A percentile compares a stretch with the other conserved stretches of the same genome.
Conservation (phyloP, 2,888 invertebrate genomes). For the Pammene aurita region DNA sequence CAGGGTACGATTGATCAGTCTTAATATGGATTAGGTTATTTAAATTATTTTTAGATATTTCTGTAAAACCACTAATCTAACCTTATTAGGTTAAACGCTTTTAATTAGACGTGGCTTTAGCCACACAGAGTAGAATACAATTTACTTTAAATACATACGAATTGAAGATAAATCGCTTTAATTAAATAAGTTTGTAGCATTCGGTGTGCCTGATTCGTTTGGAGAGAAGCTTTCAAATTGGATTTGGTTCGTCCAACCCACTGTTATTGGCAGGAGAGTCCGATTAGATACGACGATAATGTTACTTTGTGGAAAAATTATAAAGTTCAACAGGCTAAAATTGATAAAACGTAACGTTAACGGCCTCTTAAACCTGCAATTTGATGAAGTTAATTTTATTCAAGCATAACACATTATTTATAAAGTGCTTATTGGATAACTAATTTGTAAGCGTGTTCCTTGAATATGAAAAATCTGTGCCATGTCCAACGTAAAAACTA, state of each 20-base stretch:
- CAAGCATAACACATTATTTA: no score
- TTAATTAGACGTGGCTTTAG: constrained; percentile 6
- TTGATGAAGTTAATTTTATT: background rate
- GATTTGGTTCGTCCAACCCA: constrained; percentile 4
- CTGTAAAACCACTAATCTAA: no score
- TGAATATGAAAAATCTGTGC: no score
- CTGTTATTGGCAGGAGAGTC: constrained; percentile 6
- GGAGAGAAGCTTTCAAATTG: constrained; percentile 8
- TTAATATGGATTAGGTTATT: no score
- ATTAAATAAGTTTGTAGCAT: constrained; percentile 30
- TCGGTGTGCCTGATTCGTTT: constrained; percentile 19
- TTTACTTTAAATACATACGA: constrained; percentile 33
- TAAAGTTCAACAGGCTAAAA: background rate
- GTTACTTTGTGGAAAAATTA: background rate
- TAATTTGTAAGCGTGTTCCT: no score
- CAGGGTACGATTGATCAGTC: no score
- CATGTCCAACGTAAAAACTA: no score
- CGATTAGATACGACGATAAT: background rate
- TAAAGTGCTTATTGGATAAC: no score
- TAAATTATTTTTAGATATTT: background rate
- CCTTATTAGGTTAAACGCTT: background rate
- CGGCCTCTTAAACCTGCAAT: background rate
- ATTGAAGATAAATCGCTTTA: constrained; percentile 31
- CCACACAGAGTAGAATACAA: constrained; percentile 20
- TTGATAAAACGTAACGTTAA: background rate